phyloP scores from a whole-genome alignment of 2,888 invertebrate genomes.

The Choreutis nemorana region DNA sequence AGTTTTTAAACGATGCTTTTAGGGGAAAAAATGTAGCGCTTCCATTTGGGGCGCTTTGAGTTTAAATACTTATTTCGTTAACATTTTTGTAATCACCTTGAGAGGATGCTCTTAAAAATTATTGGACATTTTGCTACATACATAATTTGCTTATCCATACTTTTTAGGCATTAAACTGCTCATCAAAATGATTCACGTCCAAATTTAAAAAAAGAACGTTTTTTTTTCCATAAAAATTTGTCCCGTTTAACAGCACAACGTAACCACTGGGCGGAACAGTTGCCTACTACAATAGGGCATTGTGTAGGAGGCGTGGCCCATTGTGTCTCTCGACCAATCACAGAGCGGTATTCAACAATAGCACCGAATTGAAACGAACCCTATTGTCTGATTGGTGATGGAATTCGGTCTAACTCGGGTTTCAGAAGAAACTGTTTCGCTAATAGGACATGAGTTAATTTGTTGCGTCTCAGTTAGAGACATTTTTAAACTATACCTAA shows the following conservation, averaged over 20 bases:
- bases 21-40: constrained; percentile 36
- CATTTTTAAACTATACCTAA: too few relatives aligned
- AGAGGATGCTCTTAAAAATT: background rate
- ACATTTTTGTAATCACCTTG: too few relatives aligned
- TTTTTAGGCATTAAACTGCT: too few relatives aligned
- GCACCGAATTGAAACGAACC: constrained; percentile 56
- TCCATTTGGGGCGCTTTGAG: constrained; percentile 49
- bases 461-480: too few relatives aligned
- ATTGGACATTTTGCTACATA: too few relatives aligned
- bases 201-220: constrained; percentile 1
- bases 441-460: too few relatives aligned
- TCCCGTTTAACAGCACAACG: too few relatives aligned
- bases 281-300: constrained; percentile 54
- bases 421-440: background rate
- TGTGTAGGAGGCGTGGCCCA: constrained; percentile 59
- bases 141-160: too few relatives aligned
- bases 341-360: constrained; percentile 48
- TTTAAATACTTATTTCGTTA: too few relatives aligned
- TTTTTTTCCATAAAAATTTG: constrained; percentile 12
- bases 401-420: constrained; percentile 25
- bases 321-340: constrained; percentile 54
- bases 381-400: constrained; percentile 55
- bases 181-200: background rate
- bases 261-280: too few relatives aligned
- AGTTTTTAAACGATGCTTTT: constrained; percentile 46